Percentiles rank a stretch among this genome's conserved stretches.
phyloP scores from a whole-genome alignment of 2,888 invertebrate species.

The Agriopis marginaria region DNA sequence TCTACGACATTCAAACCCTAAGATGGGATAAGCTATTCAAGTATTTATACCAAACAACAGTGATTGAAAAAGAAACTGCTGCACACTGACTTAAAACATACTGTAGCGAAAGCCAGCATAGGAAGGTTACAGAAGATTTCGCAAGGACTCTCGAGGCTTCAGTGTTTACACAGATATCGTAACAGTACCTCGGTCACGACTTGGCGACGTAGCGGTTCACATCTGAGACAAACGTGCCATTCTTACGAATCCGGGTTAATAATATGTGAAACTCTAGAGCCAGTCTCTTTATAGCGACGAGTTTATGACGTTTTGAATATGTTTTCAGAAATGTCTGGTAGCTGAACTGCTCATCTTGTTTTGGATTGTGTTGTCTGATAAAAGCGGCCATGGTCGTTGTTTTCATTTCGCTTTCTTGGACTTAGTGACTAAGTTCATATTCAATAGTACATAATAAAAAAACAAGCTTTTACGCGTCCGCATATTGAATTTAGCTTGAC shows the following conservation, averaged over 20 bases:
- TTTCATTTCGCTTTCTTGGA: background rate
- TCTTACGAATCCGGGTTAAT: slow-evolving; percentile 22
- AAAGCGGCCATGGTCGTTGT: background rate
- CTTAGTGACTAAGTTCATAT: too few relatives aligned
- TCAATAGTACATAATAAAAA: too few relatives aligned
- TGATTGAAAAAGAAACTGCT: too few relatives aligned
- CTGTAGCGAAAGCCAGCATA: background rate
- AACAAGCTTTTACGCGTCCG: too few relatives aligned
- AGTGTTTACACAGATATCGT: background rate
- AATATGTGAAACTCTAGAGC: slow-evolving; percentile 21
- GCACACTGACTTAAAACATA: background rate
- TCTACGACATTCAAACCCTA: too few relatives aligned
- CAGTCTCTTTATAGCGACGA: slow-evolving; percentile 10
- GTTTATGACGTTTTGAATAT: slow-evolving; percentile 12
- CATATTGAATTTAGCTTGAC: too few relatives aligned
- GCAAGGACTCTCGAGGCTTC: background rate
- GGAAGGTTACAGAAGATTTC: background rate
- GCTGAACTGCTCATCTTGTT: background rate
- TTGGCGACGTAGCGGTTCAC: background rate
- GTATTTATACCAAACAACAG: too few relatives aligned
- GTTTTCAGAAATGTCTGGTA: slow-evolving; percentile 8
- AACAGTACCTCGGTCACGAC: slow-evolving; percentile 3
- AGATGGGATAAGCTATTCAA: too few relatives aligned
- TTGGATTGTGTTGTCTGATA: background rate
- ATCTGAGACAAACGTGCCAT: slow-evolving; percentile 12